A percentile compares a stretch with the other conserved stretches of the same genome.
phyloP scores from a whole-genome alignment of 2,113 vertebrate genomes.

The Nycticorax nycticorax region DNA sequence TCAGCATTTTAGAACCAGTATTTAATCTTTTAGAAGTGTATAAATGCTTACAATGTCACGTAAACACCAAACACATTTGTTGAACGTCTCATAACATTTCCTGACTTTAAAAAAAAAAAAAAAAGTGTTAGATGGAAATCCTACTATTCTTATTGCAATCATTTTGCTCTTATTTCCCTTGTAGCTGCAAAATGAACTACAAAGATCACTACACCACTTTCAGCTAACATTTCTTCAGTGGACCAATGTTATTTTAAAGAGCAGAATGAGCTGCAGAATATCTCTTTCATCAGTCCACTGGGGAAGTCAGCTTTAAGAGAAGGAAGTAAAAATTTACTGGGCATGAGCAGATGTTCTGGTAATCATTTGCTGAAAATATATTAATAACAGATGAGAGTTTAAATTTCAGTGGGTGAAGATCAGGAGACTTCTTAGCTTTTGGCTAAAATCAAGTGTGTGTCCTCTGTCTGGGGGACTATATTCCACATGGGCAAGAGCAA shows the following conservation, averaged over 20 bases:
- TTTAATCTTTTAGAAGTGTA: neutral
- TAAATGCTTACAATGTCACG: neutral
- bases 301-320: constrained; percentile 5
- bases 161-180: neutral
- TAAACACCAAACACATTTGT: neutral
- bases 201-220: neutral
- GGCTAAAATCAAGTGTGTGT: neutral
- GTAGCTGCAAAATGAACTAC: neutral
- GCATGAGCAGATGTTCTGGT: constrained; percentile 40
- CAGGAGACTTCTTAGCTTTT: neutral
- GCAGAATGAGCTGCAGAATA: neutral
- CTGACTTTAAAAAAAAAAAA: neutral
- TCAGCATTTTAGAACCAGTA: neutral
- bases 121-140: neutral
- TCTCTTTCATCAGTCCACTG: constrained; percentile 3
- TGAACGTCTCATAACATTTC: neutral
- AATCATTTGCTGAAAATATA: constrained; percentile 34
- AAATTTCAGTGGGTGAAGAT: constrained; percentile 32
- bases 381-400: constrained; percentile 54
- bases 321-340: constrained; percentile 39
- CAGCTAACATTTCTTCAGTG: neutral
- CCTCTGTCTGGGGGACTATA: neutral
- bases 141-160: neutral
- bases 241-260: neutral
- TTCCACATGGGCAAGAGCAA: neutral